A percentile compares a stretch with the other conserved stretches of the same genome.
phyloP scores from a whole-genome alignment of 2,888 invertebrate genomes.

The Lasioglossum figueresi region DNA sequence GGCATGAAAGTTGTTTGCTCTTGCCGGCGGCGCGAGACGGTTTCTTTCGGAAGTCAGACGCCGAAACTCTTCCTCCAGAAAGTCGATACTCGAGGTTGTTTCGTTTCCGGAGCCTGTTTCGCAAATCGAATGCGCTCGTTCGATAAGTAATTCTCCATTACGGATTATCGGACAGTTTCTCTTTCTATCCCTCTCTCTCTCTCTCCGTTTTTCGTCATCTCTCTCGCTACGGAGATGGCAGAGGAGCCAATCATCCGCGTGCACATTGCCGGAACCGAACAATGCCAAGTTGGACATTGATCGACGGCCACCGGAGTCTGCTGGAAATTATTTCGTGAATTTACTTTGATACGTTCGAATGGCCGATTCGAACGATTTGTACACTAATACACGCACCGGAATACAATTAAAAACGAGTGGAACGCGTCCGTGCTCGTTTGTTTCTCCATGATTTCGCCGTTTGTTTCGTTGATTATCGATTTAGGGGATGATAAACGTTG shows the following conservation, averaged over 20 bases:
- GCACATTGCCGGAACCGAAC: conserved; percentile 43
- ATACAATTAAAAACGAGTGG: conserved; percentile 26
- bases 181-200: background rate
- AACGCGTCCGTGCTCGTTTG: background rate
- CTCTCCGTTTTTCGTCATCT: background rate
- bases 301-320: conserved; percentile 5
- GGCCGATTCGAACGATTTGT: background rate
- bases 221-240: background rate
- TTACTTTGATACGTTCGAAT: conserved; percentile 18
- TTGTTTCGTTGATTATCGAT: too few relatives aligned
- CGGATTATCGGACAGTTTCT: conserved; percentile 43
- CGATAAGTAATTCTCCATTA: conserved; percentile 48
- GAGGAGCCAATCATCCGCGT: conserved; percentile 44
- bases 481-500: background rate
- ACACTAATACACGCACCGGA: background rate
- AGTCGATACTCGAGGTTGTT: background rate
- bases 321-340: conserved; percentile 43
- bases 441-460: background rate
- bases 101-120: background rate
- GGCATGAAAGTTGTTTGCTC: conserved; percentile 24
- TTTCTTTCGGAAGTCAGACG: background rate
- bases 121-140: conserved; percentile 14
- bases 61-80: background rate
- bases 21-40: background rate
- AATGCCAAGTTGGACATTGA: conserved; percentile 45